phyloP scores from a whole-genome alignment of 2,888 invertebrate genomes.

The Ptychoptera albimana region DNA sequence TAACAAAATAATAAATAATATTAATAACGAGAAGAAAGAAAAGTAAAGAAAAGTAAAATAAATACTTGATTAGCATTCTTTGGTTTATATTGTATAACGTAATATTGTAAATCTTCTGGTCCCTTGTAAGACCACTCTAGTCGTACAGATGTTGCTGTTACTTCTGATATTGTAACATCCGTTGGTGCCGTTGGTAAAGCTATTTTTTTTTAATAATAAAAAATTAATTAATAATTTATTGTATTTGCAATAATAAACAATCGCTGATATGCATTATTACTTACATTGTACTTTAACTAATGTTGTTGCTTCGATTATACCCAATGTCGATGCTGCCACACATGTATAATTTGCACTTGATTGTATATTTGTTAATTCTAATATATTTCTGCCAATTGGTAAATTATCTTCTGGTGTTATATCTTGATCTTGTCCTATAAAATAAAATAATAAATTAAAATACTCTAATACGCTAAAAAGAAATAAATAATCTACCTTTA shows the following conservation, averaged over 20 bases:
- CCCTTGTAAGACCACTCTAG: slow-evolving; percentile 86
- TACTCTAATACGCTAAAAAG: neutral
- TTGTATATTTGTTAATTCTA: slow-evolving; percentile 71
- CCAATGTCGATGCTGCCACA: slow-evolving; percentile 85
- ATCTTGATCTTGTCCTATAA: slow-evolving; percentile 47
- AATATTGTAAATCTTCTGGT: slow-evolving; percentile 83
- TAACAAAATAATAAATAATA: neutral
- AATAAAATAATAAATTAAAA: neutral
- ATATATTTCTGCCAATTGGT: slow-evolving; percentile 70
- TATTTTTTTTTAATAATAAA: slow-evolving; percentile 27
- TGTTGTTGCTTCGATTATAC: slow-evolving; percentile 74
- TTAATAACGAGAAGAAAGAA: neutral
- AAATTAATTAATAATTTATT: neutral
- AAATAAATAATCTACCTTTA: slow-evolving; percentile 51
- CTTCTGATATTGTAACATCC: slow-evolving; percentile 79
- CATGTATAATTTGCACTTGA: slow-evolving; percentile 96
- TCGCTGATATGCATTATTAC: slow-evolving; percentile 20
- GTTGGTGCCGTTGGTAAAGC: slow-evolving; percentile 84
- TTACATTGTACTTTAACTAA: slow-evolving; percentile 93
- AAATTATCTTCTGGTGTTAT: slow-evolving; percentile 79
- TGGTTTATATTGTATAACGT: slow-evolving; percentile 92
- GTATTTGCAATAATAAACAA: neutral
- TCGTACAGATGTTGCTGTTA: slow-evolving; percentile 84
- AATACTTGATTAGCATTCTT: slow-evolving; percentile 69
- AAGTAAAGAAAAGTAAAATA: neutral